These are phyloP conservation scores for Xanthia icteritia DNA, from an alignment of 2,888 invertebrate genomes.

Conservation along the genomic window DNA sequence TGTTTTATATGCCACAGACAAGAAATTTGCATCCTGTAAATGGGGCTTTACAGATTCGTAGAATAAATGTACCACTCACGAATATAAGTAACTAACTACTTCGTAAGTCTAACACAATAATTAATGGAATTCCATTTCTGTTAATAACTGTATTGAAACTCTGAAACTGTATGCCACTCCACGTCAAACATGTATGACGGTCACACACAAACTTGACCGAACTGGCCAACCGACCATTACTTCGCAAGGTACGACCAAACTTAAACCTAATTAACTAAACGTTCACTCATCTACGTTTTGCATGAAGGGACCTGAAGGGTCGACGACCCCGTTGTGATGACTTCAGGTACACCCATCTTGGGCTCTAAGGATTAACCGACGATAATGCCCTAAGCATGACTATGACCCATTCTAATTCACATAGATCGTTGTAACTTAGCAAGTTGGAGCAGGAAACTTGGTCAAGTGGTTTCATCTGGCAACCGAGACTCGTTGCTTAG, in stretches of 20 bases:
- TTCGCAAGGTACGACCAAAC: constrained; percentile 42
- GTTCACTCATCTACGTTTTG: constrained; percentile 40
- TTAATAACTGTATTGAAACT: constrained; percentile 50
- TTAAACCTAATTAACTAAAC: constrained; percentile 59
- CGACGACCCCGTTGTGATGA: constrained; percentile 43
- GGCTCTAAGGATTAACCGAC: constrained; percentile 49
- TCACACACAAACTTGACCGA: constrained; percentile 40
- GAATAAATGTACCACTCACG: neutral
- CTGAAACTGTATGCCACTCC: constrained; percentile 16
- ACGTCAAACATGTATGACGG: constrained; percentile 35
- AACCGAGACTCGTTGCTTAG: constrained; percentile 61
- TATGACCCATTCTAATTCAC: constrained; percentile 60
- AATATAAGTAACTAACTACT: constrained; percentile 5
- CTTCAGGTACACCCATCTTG: constrained; percentile 38
- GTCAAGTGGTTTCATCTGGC: constrained; percentile 64
- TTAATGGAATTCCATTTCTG: constrained; percentile 34
- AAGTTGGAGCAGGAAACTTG: constrained; percentile 69
- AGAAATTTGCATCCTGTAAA: neutral
- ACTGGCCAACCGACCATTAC: constrained; percentile 36
- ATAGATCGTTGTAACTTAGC: constrained; percentile 61
- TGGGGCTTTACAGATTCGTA: neutral
- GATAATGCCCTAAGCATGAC: constrained; percentile 52
- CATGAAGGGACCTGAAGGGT: constrained; percentile 29
- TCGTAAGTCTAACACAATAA: constrained; percentile 2
- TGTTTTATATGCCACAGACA: neutral